Percentiles rank a stretch among this genome's conserved stretches.
Evolutionary conservation across 1,140 invertebrate species (phyloP).

Genomic region (Arctopsyche grandis): DNA sequence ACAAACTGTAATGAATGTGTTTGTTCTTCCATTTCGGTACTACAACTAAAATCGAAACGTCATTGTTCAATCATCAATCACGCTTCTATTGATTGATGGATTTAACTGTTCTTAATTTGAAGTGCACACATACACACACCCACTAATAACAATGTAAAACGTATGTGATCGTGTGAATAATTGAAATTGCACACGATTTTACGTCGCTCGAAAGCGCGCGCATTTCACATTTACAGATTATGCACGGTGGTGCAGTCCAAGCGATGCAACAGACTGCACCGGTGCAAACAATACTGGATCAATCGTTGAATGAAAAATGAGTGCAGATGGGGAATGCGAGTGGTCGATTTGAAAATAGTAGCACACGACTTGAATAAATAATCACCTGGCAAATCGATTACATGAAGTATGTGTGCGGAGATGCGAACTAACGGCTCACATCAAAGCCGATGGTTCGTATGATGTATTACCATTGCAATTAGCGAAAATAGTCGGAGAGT

Average conservation of each 20-base stretch:
- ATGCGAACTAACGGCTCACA: not conserved
- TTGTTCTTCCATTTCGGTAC: too few species aligned
- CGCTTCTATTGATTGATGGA: not conserved
- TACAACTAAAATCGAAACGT: not conserved
- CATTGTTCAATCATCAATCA: not conserved
- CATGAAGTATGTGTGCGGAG: not conserved
- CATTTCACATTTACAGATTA: constrained; percentile 19
- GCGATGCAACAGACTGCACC: not conserved
- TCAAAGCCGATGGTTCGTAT: not conserved
- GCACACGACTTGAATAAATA: not conserved
- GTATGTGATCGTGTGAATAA: constrained; percentile 15
- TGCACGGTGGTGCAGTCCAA: not conserved
- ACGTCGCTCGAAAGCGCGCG: not conserved
- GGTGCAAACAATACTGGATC: too few species aligned
- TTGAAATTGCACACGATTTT: constrained; percentile 32
- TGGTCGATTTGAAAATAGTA: not conserved
- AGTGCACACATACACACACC: not conserved
- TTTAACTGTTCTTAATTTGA: constrained; percentile 18
- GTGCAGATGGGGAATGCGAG: not conserved
- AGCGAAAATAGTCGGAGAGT: not conserved
- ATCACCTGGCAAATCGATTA: not conserved
- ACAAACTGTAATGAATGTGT: too few species aligned
- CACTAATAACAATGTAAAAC: too few species aligned
- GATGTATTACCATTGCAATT: constrained; percentile 7
- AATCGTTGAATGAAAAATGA: too few species aligned